Evolutionary conservation across 2,888 invertebrate genomes (phyloP), one percentile per base, ranked within the genome.

Genomic region (Pyrocoelia pectoralis): DNA sequence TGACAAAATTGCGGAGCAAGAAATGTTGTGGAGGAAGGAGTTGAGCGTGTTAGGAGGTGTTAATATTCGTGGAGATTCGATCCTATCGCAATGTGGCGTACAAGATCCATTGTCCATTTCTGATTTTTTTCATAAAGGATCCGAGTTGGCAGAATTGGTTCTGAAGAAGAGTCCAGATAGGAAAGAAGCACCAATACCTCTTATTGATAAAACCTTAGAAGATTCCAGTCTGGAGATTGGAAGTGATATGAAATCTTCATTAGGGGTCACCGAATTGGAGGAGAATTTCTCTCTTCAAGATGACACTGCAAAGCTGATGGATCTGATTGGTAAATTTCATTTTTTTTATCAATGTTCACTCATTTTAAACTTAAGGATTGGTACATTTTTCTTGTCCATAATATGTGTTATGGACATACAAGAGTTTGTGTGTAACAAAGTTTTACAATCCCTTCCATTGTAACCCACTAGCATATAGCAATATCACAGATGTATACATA

Each of bases 51-150:
- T 67, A 53, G 59, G 59, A n/a, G 58, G 46, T 28, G 55, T 48
- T 28, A 59, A 18, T 18, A n/a, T 49, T 9, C 13, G 18, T 38
- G 38, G 28, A 9, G 40, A 53, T 43, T 56, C 54, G 2, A 24
- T 52, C 5, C 56, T 67, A 40, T 52, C 59, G 13, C 49, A 46
- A 15, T 53, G 51, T 15, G 28, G 18, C 2, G 50, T 14, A 14
- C 10, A 14, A 40, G 17, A 52, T 1, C 12, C 15, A 15, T 15
- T 52, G 33, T 38, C 84, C 1, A 77, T 84, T 19, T 81, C 82
- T 17, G 81, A 82, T 68, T 85, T 80, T 72, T 84, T 84, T 63
- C 73, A 76, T 67, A 75, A 81, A 41, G 81, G 79, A 70, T 82
- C 81, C 50, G 81, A 81, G 19, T 70, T 83, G 2, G 79, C 80